Evolutionary conservation across 2,797 vertebrate genomes (phyloP), one percentile per base, ranked within the genome.

Genomic region (Lates japonicus): DNA sequence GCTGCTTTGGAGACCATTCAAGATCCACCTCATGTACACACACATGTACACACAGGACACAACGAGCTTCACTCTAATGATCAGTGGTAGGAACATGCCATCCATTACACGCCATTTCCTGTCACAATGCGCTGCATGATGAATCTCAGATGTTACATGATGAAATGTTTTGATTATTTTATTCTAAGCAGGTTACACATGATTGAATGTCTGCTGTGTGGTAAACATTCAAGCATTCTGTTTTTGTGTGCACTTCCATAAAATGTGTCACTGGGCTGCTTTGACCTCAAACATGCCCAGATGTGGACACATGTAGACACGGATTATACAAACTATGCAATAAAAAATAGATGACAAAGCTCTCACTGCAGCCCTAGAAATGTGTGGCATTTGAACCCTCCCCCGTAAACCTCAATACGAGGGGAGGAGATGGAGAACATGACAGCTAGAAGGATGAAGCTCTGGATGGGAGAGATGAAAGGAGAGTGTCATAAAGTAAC

Each of bases 321-420:
- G 67, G 22, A 70, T 69, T 62, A 25, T 55, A 69, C 71, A n/a
- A 71, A 13, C 37, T 17, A 2, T 31, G 17, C 41, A 51, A 68
- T 70, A 46, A 74, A 79, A 83, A 63, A 70, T 55, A 78, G 42
- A 73, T 51, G 39, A 57, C 59, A 59, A 31, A 70, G 65, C 69
- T 67, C 44, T 70, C 46, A 22, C 49, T 59, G 74, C 19, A 33
- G 71, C 29, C 10, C 39, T n/a, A 4, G 57, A 58, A 76, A 52
- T 46, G 19, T 69, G 25, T 25, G 14, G 19, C 66, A 61, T 65
- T 19, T 51, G 59, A 52, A 49, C 54, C 17, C 9, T 20, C 25
- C 29, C 25, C n/a, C 16, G 54, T 62, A 57, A 80, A 73, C 33
- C 52, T 64, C 29, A n/a, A 61, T 13, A 16, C 6, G 1, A 80